Base-by-base conservation (phyloP, 2,888 invertebrate genomes). In the Meghimatium bilineatum region DNA sequence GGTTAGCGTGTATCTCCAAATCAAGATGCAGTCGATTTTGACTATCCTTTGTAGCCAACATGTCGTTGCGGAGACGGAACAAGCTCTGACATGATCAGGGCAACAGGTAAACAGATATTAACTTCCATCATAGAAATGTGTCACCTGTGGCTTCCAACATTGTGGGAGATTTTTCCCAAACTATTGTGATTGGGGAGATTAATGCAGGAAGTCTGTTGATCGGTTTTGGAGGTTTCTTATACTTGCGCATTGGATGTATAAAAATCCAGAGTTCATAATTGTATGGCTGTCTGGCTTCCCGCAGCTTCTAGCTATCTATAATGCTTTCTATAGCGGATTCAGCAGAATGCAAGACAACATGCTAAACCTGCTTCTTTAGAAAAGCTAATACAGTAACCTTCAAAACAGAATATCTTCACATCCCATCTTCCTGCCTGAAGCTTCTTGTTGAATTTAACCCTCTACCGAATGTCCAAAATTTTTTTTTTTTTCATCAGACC, bases 271-370 rank as follows among this genome's bases (percentile, higher is more conserved):
- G 44, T 44, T 72, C 44, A 72, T 72, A 72, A 72, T 72, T 72
- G 20, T 44, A 72, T 29, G 36, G 72, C 44, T 56, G 72, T 72
- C 72, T 72, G 72, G 72, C 44, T 38, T 72, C n/a, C 72, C 10
- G 44, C 49, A 29, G 72, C 38, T 49, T 3, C 14, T 29, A n/a
- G 72, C 34, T 44, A 12, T 49, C n/a, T 44, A 8, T 72, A 66
- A 66, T 63, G 66, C 29, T 14, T 32, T 66, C 32, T 2, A 32
- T 32, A 32, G 17, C 32, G 32, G 66, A 32, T n/a, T n/a, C n/a
- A n/a, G 12, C 26, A 63, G 26, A 63, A 63, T 2, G 60, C 32
- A 66, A 32, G 32, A 66, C 20, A 66, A 32, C 17, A 32, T 66
- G 66, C 66, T 66, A 66, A 66, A 66, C 66, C 29, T 66, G 14